Percentiles rank a stretch among this genome's conserved stretches.
Evolutionary conservation across 2,888 invertebrate species (phyloP).

Genomic region (Hermaeophaga mercurialis): DNA sequence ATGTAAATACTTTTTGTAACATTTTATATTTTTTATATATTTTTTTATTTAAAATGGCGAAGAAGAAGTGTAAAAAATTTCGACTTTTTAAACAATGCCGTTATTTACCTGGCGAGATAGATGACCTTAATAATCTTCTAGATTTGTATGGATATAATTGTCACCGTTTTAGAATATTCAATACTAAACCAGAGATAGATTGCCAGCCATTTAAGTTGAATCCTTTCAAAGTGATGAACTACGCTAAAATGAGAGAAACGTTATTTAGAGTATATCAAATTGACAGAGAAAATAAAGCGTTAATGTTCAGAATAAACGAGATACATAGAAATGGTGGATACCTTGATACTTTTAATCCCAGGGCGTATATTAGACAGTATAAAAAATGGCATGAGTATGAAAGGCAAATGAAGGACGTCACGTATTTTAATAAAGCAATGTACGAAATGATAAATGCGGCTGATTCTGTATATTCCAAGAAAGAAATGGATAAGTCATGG

Average conservation of each 20-base stretch:
- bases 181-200: constrained; percentile 55
- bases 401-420: constrained; percentile 42
- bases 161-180: constrained; percentile 46
- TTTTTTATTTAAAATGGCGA: constrained; percentile 26
- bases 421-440: constrained; percentile 44
- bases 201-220: constrained; percentile 62
- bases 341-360: constrained; percentile 23
- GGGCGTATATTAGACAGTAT: constrained; percentile 42
- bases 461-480: constrained; percentile 10
- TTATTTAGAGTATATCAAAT: constrained; percentile 55
- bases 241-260: constrained; percentile 50
- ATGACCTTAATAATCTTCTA: constrained; percentile 20
- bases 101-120: constrained; percentile 45
- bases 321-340: constrained; percentile 62
- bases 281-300: constrained; percentile 64
- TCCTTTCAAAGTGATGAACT: constrained; percentile 62
- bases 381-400: constrained; percentile 47
- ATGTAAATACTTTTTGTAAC: too few relatives aligned
- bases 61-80: constrained; percentile 40
- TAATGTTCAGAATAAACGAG: constrained; percentile 64
- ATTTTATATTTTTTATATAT: neutral
- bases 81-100: constrained; percentile 36
- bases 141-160: constrained; percentile 47
- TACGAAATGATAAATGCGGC: constrained; percentile 36
- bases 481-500: neutral